phyloP scores from a whole-genome alignment of 2,113 vertebrate genomes.

The Paraplagusia blochii region DNA sequence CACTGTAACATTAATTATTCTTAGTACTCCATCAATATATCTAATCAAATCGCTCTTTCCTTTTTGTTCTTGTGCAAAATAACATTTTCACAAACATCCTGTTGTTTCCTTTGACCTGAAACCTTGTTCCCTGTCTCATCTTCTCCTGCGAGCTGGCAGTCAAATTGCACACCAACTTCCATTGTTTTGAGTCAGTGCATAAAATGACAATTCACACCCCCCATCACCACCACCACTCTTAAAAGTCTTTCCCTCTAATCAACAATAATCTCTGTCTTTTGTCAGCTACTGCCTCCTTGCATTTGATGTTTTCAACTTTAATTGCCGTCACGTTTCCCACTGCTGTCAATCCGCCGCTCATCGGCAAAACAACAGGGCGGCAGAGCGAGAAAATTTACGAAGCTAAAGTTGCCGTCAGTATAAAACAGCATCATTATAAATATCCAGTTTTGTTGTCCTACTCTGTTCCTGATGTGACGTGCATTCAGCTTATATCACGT shows the following conservation, averaged over 20 bases:
- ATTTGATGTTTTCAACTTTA: constrained; percentile 3
- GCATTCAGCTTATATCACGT: background rate
- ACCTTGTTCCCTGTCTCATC: constrained; percentile 1
- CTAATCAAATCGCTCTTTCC: constrained; percentile 14
- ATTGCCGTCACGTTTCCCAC: constrained; percentile 38
- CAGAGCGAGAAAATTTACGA: constrained; percentile 5
- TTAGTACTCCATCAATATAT: background rate
- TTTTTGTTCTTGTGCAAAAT: constrained; percentile 13
- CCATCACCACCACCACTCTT: constrained; percentile 8
- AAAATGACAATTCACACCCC: background rate
- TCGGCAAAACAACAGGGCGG: constrained; percentile 28
- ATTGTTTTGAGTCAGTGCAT: constrained; percentile 13
- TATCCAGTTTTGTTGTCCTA: background rate
- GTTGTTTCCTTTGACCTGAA: constrained; percentile 20
- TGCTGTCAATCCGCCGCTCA: constrained; percentile 29
- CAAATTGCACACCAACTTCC: constrained; percentile 17
- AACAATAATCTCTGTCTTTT: constrained; percentile 19
- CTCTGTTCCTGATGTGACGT: background rate
- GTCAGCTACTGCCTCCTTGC: constrained; percentile 7
- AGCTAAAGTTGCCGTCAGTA: constrained; percentile 7
- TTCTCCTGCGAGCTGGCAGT: constrained; percentile 9
- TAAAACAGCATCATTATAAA: background rate
- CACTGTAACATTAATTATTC: too few species aligned
- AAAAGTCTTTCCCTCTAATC: constrained; percentile 10
- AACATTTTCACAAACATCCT: constrained; percentile 18